A percentile compares a stretch with the other conserved stretches of the same genome.
These are phyloP conservation scores for Ptychochromis oligacanthus DNA, from an alignment of 2,113 vertebrate genomes.

Conservation along the genomic window DNA sequence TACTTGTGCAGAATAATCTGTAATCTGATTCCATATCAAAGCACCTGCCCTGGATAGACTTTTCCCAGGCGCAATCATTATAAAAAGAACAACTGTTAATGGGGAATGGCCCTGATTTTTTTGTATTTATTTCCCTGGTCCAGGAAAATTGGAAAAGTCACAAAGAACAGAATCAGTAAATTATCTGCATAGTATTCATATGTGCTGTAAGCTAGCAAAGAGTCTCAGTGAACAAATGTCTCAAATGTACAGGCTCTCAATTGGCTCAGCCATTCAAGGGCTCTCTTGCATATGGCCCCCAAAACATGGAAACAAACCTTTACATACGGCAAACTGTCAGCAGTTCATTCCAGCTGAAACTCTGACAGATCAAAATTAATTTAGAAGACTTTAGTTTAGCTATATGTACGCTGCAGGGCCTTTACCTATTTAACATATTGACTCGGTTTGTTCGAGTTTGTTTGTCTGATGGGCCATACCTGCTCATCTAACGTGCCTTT, in stretches of 20 bases:
- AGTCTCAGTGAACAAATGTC: background rate
- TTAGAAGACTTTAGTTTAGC: background rate
- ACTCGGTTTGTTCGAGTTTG: too few relatives aligned
- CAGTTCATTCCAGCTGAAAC: background rate
- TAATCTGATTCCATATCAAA: background rate
- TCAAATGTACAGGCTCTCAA: background rate
- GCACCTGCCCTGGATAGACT: too few relatives aligned
- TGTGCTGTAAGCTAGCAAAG: background rate
- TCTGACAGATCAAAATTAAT: background rate
- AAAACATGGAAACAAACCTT: background rate
- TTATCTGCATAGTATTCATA: background rate
- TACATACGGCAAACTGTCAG: background rate
- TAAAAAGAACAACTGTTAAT: background rate
- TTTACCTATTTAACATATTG: too few relatives aligned
- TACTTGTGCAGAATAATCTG: constrained; percentile 15
- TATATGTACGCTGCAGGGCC: too few relatives aligned
- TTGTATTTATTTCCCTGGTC: background rate
- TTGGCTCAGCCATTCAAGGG: background rate
- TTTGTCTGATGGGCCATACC: too few relatives aligned
- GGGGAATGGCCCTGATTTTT: background rate
- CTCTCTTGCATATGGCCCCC: background rate
- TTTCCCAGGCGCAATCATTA: background rate
- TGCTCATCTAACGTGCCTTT: too few relatives aligned
- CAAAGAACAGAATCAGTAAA: background rate
- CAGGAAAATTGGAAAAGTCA: background rate